These are phyloP conservation scores for Vanacampus margaritifer DNA, from an alignment of 2,113 vertebrate genomes.

Conservation along the genomic window DNA sequence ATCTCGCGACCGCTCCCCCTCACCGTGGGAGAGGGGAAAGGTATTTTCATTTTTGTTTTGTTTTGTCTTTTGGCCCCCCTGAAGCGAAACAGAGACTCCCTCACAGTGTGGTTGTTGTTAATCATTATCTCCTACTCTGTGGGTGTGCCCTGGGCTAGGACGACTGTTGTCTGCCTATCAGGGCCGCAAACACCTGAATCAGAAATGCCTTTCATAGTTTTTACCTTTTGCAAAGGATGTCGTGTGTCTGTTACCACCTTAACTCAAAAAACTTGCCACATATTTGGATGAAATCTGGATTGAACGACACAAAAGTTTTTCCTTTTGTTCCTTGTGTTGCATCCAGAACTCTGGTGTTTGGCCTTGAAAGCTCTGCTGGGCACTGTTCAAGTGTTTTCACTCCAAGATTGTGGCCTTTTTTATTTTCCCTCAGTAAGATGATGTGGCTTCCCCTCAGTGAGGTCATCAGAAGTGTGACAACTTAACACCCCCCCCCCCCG, in stretches of 20 bases:
- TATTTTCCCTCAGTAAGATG: no score
- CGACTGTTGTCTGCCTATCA: background rate
- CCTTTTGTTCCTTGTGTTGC: background rate
- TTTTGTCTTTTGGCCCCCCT: background rate
- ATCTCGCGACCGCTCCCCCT: slow-evolving; percentile 45
- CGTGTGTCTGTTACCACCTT: background rate
- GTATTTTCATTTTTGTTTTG: slow-evolving; percentile 10
- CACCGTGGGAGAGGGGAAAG: background rate
- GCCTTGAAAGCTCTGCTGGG: background rate
- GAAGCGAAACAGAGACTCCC: background rate
- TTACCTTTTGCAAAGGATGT: background rate
- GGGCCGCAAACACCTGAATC: background rate
- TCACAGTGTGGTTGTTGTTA: background rate
- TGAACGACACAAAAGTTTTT: background rate
- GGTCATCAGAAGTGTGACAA: no score
- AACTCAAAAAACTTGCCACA: background rate
- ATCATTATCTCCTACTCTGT: slow-evolving; percentile 1
- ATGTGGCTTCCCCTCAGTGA: no score
- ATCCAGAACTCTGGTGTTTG: background rate
- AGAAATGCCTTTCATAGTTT: background rate
- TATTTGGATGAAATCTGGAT: background rate
- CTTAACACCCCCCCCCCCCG: no score
- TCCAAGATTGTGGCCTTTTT: background rate
- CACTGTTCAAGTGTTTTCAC: background rate
- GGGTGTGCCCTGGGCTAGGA: background rate